Percentiles rank a stretch among this genome's conserved stretches.
Evolutionary conservation across 2,888 invertebrate species (phyloP).

Genomic region (Thecocarcelia acutangulata): DNA sequence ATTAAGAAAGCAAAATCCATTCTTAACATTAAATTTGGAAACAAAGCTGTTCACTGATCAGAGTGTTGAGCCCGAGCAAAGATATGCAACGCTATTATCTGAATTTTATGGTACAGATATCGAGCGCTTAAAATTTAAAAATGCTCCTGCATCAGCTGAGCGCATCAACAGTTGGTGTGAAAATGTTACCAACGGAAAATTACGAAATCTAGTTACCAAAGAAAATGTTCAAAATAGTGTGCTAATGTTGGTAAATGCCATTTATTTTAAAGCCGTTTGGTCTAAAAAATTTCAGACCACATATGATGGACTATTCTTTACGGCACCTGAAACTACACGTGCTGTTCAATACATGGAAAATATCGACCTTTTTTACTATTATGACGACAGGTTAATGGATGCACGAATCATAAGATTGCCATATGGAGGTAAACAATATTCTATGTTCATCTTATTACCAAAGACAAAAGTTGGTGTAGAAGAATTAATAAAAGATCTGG

Average conservation of each 20-base stretch:
- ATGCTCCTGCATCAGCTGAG: conserved; percentile 83
- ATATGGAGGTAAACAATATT: conserved; percentile 87
- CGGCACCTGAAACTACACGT: conserved; percentile 82
- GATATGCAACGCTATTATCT: conserved; percentile 85
- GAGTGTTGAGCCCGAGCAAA: conserved; percentile 83
- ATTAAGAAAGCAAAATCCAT: conserved; percentile 77
- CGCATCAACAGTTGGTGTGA: conserved; percentile 91
- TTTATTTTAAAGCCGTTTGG: conserved; percentile 93
- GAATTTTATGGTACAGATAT: conserved; percentile 86
- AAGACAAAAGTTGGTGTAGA: conserved; percentile 85
- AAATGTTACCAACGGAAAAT: conserved; percentile 88
- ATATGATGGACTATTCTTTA: conserved; percentile 84
- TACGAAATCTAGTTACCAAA: conserved; percentile 85
- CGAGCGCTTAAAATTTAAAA: conserved; percentile 84
- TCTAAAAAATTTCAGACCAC: conserved; percentile 84
- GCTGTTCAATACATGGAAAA: conserved; percentile 87
- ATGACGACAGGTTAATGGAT: conserved; percentile 85
- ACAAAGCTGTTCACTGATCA: conserved; percentile 77
- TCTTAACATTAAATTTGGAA: conserved; percentile 76
- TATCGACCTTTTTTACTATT: conserved; percentile 86
- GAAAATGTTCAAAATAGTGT: conserved; percentile 85
- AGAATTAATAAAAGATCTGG: conserved; percentile 84
- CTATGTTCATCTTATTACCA: conserved; percentile 89
- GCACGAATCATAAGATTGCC: conserved; percentile 88
- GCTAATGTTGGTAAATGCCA: conserved; percentile 87